Percentiles rank a stretch among this genome's conserved stretches.
phyloP scores from a whole-genome alignment of 2,113 vertebrate species.

The Sapayoa aenigma region DNA sequence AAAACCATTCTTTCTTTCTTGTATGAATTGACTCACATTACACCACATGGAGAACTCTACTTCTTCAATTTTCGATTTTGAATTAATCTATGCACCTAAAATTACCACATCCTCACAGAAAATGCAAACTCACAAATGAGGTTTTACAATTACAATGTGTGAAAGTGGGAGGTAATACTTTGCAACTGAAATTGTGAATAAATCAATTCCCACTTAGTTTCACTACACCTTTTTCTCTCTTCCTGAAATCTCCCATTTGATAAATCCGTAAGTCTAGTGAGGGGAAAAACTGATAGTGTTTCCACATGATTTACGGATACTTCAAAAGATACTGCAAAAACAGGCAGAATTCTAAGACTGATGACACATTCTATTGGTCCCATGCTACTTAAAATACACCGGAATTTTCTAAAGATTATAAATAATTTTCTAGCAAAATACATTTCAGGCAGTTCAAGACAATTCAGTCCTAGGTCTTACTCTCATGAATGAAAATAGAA shows the following conservation, averaged over 20 bases:
- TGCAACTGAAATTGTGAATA: background rate
- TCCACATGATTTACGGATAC: background rate
- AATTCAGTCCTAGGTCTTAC: background rate
- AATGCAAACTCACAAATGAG: background rate
- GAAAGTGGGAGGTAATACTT: background rate
- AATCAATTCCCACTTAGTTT: background rate
- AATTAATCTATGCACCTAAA: background rate
- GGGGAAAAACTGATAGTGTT: background rate
- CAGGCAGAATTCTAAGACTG: background rate
- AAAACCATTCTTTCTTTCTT: background rate
- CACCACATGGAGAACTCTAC: background rate
- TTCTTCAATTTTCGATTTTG: too few relatives aligned
- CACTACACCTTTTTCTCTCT: background rate
- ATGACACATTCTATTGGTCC: background rate
- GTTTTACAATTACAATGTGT: background rate
- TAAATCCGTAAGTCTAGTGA: background rate
- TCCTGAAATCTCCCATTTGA: background rate
- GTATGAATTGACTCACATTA: background rate
- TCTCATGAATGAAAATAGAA: background rate
- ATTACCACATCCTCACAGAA: background rate
- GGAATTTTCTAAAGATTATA: background rate
- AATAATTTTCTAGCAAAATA: background rate
- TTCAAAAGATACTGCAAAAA: background rate
- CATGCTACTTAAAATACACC: background rate
- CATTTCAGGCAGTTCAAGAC: background rate